A percentile compares a stretch with the other conserved stretches of the same genome.
Conservation (phyloP, 2,797 vertebrate genomes). For the Stomatorhinus walkeri region DNA sequence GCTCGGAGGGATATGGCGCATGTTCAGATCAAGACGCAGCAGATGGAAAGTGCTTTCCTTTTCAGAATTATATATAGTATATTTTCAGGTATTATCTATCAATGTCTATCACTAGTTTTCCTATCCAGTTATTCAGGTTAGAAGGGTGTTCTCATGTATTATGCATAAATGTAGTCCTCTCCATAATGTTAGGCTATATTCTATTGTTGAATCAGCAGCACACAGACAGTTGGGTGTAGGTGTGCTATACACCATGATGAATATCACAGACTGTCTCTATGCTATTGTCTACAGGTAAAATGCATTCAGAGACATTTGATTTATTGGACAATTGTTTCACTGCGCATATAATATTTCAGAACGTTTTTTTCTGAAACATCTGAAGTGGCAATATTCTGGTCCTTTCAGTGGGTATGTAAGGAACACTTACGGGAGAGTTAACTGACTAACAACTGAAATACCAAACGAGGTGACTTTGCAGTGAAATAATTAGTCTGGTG, state of each 20-base stretch:
- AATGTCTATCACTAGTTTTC: constrained; percentile 13
- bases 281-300: background rate
- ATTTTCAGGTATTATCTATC: constrained; percentile 17
- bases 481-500: background rate
- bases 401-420: background rate
- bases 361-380: background rate
- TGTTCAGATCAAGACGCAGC: constrained; percentile 9
- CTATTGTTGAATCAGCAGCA: constrained; percentile 8
- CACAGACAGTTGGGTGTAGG: constrained; percentile 4
- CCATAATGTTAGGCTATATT: background rate
- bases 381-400: background rate
- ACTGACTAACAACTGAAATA: background rate
- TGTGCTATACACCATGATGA: background rate
- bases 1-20: background rate
- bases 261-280: background rate
- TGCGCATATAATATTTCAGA: background rate
- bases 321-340: constrained; percentile 8
- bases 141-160: constrained; percentile 5
- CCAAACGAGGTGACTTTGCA: background rate
- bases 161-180: background rate
- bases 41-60: constrained; percentile 10
- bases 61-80: constrained; percentile 3
- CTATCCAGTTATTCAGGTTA: background rate
- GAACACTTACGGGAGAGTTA: background rate
- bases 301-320: constrained; percentile 5